Conservation (phyloP, 1,140 invertebrate genomes). For the Drosophila suzukii region DNA sequence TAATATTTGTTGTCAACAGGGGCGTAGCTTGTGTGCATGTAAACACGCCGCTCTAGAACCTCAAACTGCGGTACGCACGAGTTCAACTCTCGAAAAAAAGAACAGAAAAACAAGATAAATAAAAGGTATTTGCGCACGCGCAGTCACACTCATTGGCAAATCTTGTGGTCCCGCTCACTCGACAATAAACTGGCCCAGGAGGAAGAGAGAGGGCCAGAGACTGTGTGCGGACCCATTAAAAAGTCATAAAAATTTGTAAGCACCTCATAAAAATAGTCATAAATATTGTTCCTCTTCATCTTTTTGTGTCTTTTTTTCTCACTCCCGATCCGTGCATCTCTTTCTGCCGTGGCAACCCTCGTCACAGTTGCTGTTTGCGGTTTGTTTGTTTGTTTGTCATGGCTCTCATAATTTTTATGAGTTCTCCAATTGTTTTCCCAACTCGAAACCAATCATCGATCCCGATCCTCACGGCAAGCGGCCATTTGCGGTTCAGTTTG, state of each 20-base stretch:
- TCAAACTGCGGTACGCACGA: constrained; percentile 37
- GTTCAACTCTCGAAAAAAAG: constrained; percentile 9
- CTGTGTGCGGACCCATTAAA: constrained; percentile 79
- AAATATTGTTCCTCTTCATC: constrained; percentile 78
- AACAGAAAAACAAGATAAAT: constrained; percentile 35
- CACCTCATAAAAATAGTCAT: constrained; percentile 85
- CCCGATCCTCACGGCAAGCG: constrained; percentile 57
- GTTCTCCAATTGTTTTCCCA: constrained; percentile 73
- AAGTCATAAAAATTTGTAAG: constrained; percentile 85
- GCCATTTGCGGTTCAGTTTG: constrained; percentile 63
- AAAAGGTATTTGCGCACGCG: constrained; percentile 84
- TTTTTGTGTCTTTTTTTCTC: constrained; percentile 49
- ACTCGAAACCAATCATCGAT: constrained; percentile 53
- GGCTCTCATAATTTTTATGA: constrained; percentile 80
- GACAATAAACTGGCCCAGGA: background rate
- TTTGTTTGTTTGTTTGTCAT: constrained; percentile 54
- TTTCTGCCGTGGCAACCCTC: constrained; percentile 55
- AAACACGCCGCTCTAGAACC: constrained; percentile 67
- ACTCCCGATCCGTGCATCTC: constrained; percentile 14
- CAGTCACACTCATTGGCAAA: constrained; percentile 65
- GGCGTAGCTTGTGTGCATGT: constrained; percentile 78
- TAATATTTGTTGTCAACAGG: constrained; percentile 83
- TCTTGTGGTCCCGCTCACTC: constrained; percentile 22
- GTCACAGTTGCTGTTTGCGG: constrained; percentile 63
- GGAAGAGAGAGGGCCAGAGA: constrained; percentile 37